Evolutionary conservation across 1,140 invertebrate genomes (phyloP), one percentile per base, ranked within the genome.

Genomic region (Panonychus citri): DNA sequence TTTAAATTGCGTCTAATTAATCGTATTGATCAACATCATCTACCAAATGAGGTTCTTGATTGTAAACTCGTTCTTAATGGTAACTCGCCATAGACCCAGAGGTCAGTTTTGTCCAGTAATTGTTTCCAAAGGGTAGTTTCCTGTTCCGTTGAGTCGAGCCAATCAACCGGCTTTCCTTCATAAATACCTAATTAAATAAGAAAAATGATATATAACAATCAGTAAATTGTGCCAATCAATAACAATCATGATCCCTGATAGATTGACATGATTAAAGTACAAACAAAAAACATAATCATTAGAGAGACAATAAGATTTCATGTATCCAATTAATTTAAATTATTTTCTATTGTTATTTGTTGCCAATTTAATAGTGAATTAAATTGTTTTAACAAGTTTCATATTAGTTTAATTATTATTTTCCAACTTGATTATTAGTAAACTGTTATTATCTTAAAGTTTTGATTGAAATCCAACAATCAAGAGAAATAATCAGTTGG

Each of bases 91-190:
- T 94, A 88, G 10, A 94, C 85, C 89, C 91, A 96, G 66, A 88
- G 83, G 67, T 91, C 91, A 19, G 87, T 87, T 37, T 82, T 73
- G 61, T 93, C 84, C 62, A 93, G 69, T 88, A 95, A 94, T 50
- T 78, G 81, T 65, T 91, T 85, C 91, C 90, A 95, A 1, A 94
- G 70, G 1, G 80, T 77, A 15, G 85, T 73, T 72, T 95, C 89
- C 63, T 86, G 86, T 19, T 85, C 87, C 25, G 78, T 77, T 40
- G 86, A 84, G 70, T 95, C 88, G 85, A 93, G 90, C 88, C 88
- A 93, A 61, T 88, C 86, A 3, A 89, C 86, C 24, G 73, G 68
- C 63, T 82, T 81, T 3, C 84, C 85, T 68, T 82, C 80, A 69
- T 85, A 81, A 65, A 81, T 81, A 58, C 87, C 88, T 93, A 21